Conservation (phyloP, 2,797 vertebrate species). For the Melanotaenia boesemani region DNA sequence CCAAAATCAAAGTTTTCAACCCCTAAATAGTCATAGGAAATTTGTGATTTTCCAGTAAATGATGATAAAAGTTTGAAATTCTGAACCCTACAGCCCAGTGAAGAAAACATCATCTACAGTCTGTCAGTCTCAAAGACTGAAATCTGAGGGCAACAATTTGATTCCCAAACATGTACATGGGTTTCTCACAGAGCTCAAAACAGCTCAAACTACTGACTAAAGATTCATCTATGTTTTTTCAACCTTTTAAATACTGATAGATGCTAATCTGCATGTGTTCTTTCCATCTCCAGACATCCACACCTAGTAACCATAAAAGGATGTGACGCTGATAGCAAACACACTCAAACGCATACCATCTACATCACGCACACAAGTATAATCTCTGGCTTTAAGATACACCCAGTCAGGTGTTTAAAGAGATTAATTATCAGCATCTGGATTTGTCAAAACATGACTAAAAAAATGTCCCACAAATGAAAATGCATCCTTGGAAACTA, state of each 20-base stretch:
- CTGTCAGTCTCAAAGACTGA: constrained; percentile 17
- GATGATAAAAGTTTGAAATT: constrained; percentile 47
- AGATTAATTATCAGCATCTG: constrained; percentile 1
- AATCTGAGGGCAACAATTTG: constrained; percentile 54
- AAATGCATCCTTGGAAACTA: constrained; percentile 4
- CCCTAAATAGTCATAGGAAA: constrained; percentile 51
- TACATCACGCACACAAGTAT: not conserved
- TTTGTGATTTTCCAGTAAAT: constrained; percentile 57
- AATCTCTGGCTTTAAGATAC: constrained; percentile 11
- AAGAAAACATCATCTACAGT: constrained; percentile 40
- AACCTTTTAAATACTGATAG: constrained; percentile 67
- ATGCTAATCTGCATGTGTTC: constrained; percentile 46
- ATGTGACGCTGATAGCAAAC: constrained; percentile 22
- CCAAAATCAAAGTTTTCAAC: constrained; percentile 59
- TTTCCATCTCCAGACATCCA: constrained; percentile 53
- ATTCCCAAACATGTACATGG: constrained; percentile 44
- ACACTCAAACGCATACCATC: not conserved
- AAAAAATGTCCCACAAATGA: not conserved
- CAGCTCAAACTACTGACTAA: constrained; percentile 59
- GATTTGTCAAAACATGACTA: constrained; percentile 8
- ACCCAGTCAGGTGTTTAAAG: constrained; percentile 1
- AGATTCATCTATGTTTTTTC: constrained; percentile 33
- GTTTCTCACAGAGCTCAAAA: constrained; percentile 40
- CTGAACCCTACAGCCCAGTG: constrained; percentile 14
- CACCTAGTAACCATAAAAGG: constrained; percentile 22